Evolutionary conservation across 2,888 invertebrate genomes (phyloP), one percentile per base, ranked within the genome.

Genomic region (Eilema depressum): DNA sequence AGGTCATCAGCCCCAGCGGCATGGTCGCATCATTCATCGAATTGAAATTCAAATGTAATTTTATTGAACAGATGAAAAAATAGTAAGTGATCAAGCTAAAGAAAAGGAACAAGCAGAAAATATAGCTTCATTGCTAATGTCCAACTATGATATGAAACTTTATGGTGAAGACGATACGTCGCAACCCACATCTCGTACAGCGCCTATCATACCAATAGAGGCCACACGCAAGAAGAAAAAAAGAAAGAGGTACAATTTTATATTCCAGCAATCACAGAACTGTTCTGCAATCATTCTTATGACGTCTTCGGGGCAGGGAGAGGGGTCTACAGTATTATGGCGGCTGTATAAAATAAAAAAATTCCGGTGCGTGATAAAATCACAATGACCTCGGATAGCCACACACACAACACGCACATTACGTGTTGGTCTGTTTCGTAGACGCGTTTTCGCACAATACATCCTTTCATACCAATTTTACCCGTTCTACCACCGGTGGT

Each of bases 151-250:
- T 69, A 75, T 84, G 25, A 94, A 93, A 77, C 76, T 94, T 37
- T 91, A 88, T 71, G 93, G 89, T n/a, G 95, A 94, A 83, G 95
- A 95, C 80, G 93, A 95, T 70, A 94, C 94, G 3, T 94, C 95
- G 28, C 95, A 94, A 76, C 94, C 94, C n/a, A 92, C 92, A 14
- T 93, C 94, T 11, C 88, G 93, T 56, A 84, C 91, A 47, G 91
- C 93, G 25, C 94, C 94, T 10, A 83, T 91, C 25, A 89, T 93
- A 63, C 91, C 92, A 4, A 77, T 88, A 68, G 94, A 93, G 72
- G 79, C 87, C 25, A 86, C 88, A 62, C 88, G 91, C 60, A 94
- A 93, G 82, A 95, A 95, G 83, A 95, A 94, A 86, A 95, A 93
- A 84, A 86, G 91, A 83, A 94, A 92, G 87, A 94, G 94, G 94